A percentile compares a stretch with the other conserved stretches of the same genome.
Conservation (phyloP, 2,113 vertebrate genomes). For the Heterotilapia buettikoferi region DNA sequence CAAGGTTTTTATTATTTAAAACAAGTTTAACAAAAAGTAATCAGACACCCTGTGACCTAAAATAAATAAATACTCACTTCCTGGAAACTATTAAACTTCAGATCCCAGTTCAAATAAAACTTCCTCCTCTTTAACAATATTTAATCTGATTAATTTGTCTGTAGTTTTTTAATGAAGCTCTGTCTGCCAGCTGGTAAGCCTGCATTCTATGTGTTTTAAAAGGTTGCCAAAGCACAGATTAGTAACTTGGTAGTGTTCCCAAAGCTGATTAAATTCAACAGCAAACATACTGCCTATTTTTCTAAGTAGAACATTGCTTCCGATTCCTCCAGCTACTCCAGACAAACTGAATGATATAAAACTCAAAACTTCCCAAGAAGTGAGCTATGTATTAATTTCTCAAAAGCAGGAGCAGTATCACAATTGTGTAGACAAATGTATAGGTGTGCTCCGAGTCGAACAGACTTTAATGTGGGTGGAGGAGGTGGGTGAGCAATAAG, state of each 20-base stretch:
- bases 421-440: neutral
- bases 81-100: neutral
- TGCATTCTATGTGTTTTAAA: neutral
- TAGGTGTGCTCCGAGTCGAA: neutral
- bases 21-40: neutral
- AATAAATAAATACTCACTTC: neutral
- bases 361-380: neutral
- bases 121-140: neutral
- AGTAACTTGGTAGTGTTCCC: neutral
- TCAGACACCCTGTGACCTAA: neutral
- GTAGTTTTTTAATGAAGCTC: neutral
- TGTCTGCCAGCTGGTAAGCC: neutral
- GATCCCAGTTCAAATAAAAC: neutral
- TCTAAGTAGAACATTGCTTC: neutral
- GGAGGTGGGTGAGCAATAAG: neutral
- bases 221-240: conserved; percentile 14
- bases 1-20: neutral
- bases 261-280: neutral
- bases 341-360: neutral
- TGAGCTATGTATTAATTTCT: neutral
- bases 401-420: neutral
- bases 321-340: neutral
- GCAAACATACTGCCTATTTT: neutral
- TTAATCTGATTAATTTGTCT: neutral
- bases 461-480: neutral